Evolutionary conservation across 2,113 vertebrate genomes (phyloP).

Genomic region (Ophthalmolycus amberensis): DNA sequence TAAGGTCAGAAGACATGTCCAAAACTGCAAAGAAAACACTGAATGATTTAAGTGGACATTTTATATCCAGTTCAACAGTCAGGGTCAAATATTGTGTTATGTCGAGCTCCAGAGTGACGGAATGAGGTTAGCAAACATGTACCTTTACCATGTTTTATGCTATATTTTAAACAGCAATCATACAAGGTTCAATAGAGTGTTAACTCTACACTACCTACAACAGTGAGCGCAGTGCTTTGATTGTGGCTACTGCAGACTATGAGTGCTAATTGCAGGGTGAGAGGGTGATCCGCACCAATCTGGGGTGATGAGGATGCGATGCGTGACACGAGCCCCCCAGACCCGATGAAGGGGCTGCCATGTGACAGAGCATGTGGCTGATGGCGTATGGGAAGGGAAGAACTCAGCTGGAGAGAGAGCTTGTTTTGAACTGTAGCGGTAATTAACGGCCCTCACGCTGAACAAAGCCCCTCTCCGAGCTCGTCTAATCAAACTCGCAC

Average conservation of each 20-base stretch:
- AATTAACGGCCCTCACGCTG: conserved; percentile 66
- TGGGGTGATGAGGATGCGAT: conserved; percentile 27
- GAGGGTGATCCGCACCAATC: conserved; percentile 2
- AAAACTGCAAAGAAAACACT: background rate
- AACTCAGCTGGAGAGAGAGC: conserved; percentile 47
- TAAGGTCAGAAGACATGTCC: conserved; percentile 12
- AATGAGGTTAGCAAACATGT: background rate
- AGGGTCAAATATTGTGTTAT: background rate
- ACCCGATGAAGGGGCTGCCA: conserved; percentile 26
- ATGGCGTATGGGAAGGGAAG: conserved; percentile 15
- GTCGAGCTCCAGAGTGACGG: background rate
- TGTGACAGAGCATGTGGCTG: conserved; percentile 46
- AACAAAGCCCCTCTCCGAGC: conserved; percentile 46
- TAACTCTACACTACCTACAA: background rate
- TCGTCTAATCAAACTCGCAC: conserved; percentile 55
- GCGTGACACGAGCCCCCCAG: background rate
- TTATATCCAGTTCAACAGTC: background rate
- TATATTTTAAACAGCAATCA: background rate
- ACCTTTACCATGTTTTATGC: too few species aligned
- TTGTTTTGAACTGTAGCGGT: conserved; percentile 66
- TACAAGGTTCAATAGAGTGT: background rate
- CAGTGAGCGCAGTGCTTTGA: conserved; percentile 6
- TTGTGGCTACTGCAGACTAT: conserved; percentile 13
- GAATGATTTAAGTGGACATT: conserved; percentile 20
- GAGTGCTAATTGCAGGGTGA: conserved; percentile 40